Conservation (phyloP, 2,113 vertebrate species). For the Phylloscopus trochiloides region DNA sequence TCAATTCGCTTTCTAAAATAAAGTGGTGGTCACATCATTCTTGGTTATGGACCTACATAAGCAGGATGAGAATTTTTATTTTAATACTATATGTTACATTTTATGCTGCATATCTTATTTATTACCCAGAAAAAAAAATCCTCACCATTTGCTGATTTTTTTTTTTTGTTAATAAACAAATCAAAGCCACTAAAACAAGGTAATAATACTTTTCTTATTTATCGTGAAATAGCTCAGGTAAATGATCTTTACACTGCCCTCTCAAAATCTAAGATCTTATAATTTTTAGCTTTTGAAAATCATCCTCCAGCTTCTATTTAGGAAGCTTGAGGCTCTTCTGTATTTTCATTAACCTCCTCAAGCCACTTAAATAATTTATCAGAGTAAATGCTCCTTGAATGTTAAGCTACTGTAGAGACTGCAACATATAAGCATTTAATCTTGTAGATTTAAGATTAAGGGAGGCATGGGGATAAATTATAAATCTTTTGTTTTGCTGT, state of each 20-base stretch:
- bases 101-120: background rate
- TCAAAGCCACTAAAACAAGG: fast-evolving
- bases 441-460: background rate
- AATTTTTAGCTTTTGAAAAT: background rate
- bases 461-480: background rate
- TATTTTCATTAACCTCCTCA: background rate
- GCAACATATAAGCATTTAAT: background rate
- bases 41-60: background rate
- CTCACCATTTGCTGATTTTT: background rate
- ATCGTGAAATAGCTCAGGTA: background rate
- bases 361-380: background rate
- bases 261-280: background rate
- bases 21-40: background rate
- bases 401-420: background rate
- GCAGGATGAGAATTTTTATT: background rate
- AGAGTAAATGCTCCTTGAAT: background rate
- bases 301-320: background rate
- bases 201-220: background rate
- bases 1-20: background rate
- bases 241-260: background rate
- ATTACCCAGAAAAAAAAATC: background rate
- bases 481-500: background rate
- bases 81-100: background rate
- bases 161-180: background rate
- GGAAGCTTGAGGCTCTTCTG: background rate